Base-by-base conservation (phyloP, 2,113 vertebrate species). In the Falcunculus frontatus region DNA sequence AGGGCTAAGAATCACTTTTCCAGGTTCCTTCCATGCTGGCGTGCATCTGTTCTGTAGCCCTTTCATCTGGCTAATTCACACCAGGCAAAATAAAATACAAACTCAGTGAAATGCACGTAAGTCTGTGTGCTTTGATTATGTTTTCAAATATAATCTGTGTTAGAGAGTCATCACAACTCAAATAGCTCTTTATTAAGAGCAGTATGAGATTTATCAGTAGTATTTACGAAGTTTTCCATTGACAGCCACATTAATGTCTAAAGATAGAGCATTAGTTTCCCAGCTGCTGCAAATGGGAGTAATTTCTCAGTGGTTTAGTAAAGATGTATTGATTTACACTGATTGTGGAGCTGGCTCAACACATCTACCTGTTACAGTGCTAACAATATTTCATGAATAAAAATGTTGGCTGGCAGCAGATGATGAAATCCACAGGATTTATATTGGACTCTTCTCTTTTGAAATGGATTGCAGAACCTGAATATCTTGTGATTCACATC, bases 371-470 rank as follows among this genome's bases (percentile, higher is more conserved):
- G 81, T 62, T 92, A 77, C 42, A 21, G 19, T 37, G 27, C 47
- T 95, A 88, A 91, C 69, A 75, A 93, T 97, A 96, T 96, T 96
- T 97, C 87, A 96, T 94, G 86, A 96, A 95, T 97, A 95, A 98
- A 95, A 94, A 93, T 1, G 21, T 82, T 90, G 87, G 62, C 79
- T 96, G 89, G 89, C 90, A 97, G 84, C 37, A 94, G 91, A 68
- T 95, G 89, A 94, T 93, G 89, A 97, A 98, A 96, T 84, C 95
- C 78, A 59, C 35, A 84, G 74, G 87, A 97, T 97, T 98, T 98
- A 95, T 95, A 81, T 33, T 85, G 76, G 82, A 65, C 57, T 89
- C 53, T 89, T 95, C 60, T 93, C 33, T 93, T 96, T 95, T 55
- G 17, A 76, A 96, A 97, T 94, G 89, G 95, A 94, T 95, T 94